phyloP scores from a whole-genome alignment of 1,140 invertebrate genomes.

The Oreohelix idahoensis region DNA sequence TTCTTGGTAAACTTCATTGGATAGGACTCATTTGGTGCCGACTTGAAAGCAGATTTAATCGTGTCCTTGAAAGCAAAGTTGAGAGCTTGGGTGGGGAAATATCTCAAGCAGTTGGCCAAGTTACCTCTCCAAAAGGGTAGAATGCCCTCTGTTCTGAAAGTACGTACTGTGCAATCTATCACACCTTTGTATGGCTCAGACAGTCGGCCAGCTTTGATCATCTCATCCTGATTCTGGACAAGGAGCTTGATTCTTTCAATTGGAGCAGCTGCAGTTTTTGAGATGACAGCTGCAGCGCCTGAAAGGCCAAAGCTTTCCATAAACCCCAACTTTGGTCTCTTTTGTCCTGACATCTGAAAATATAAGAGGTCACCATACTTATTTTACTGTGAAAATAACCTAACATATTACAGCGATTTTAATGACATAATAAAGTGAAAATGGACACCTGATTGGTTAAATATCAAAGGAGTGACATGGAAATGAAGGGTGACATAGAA shows the following conservation, averaged over 20 bases:
- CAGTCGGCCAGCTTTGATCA: slow-evolving; percentile 72
- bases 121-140: slow-evolving; percentile 96
- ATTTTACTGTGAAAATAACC: too few relatives aligned
- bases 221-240: slow-evolving; percentile 78
- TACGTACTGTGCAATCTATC: slow-evolving; percentile 73
- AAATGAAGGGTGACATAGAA: too few relatives aligned
- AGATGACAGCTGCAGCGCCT: slow-evolving; percentile 72
- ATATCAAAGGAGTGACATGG: too few relatives aligned
- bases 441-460: too few relatives aligned
- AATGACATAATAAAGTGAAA: too few relatives aligned
- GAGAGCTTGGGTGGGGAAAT: slow-evolving; percentile 95
- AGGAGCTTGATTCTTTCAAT: slow-evolving; percentile 95
- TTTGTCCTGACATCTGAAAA: slow-evolving; percentile 10
- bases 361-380: background rate
- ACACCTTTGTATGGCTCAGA: slow-evolving; percentile 73
- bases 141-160: slow-evolving; percentile 71
- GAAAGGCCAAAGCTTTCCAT: slow-evolving; percentile 72
- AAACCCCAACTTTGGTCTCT: slow-evolving; percentile 62
- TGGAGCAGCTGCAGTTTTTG: slow-evolving; percentile 76
- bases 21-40: slow-evolving; percentile 66
- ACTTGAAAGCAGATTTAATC: slow-evolving; percentile 81
- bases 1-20: slow-evolving; percentile 75
- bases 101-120: slow-evolving; percentile 88
- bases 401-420: too few relatives aligned
- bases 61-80: slow-evolving; percentile 95